Evolutionary conservation across 2,888 invertebrate species (phyloP), one percentile per base, ranked within the genome.

Genomic region (Elmis aenea): DNA sequence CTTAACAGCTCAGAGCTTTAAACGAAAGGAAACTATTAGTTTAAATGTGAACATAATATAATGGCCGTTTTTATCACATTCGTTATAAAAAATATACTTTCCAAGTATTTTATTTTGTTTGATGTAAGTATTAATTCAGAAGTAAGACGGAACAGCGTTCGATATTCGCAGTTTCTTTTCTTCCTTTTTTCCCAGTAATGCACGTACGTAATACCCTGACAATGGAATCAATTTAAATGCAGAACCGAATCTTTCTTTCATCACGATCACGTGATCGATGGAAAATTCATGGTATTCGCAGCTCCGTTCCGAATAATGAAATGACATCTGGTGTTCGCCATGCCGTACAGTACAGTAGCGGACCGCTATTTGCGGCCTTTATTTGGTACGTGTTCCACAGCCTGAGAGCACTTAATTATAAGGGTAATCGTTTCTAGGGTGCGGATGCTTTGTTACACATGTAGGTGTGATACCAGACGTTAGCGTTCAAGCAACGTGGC

Each of bases 331-430:
- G 29, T 32, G 29, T 31, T 24, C 41, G 41, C 27, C 25, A 25
- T 23, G 28, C 27, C 28, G 24, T 33, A 28, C 18, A 28, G 23
- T 32, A 23, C 13, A 11, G 12, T 29, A 13, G 21, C 18, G 18
- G n/a, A n/a, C 15, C 16, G 20, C 20, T 30, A 26, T 11, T 34
- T 42, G 26, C 29, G 42, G 27, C 28, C 33, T 31, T 30, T 38
- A 33, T 33, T 20, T 14, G 32, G 33, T 34, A 45, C 33, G 46
- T 38, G 39, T 46, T 39, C 31, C 37, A 32, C 38, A 10, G 22
- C 42, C 38, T 32, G 43, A 47, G 46, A 41, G 43, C 41, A 43
- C 49, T 49, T 50, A 50, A 47, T 50, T 50, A 47, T 44, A 38
- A 47, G 42, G 45, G 47, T 47, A 50, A 50, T 50, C 30, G 33